Evolutionary conservation across 2,888 invertebrate genomes (phyloP).

Genomic region (Drosophila neoperkinsi): DNA sequence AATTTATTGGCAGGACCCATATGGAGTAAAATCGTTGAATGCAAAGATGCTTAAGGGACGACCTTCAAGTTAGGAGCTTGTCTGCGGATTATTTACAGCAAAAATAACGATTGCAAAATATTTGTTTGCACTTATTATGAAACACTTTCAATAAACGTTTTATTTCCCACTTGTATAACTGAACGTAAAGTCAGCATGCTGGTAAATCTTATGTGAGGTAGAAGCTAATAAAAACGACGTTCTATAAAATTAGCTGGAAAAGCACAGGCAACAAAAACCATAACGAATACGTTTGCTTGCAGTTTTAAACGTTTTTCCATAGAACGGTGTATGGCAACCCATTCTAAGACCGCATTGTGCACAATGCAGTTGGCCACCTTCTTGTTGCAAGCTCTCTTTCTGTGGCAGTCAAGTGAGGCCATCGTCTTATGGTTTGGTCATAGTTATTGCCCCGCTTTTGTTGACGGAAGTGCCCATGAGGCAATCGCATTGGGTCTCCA

Average conservation of each 20-base stretch:
- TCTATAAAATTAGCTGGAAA: slow-evolving; percentile 34
- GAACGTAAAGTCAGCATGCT: background rate
- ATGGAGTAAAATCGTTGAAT: slow-evolving; percentile 29
- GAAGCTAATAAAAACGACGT: slow-evolving; percentile 20
- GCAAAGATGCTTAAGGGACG: slow-evolving; percentile 1
- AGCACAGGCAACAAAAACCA: slow-evolving; percentile 18
- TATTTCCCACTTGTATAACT: background rate
- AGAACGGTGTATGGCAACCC: slow-evolving; percentile 27
- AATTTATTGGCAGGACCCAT: slow-evolving; percentile 54
- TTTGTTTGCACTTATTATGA: background rate
- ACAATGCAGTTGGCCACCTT: slow-evolving; percentile 1
- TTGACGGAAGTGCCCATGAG: slow-evolving; percentile 63
- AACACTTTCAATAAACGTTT: background rate
- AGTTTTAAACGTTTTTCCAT: slow-evolving; percentile 42
- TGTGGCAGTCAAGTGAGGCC: slow-evolving; percentile 53
- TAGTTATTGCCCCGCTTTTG: slow-evolving; percentile 54
- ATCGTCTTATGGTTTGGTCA: slow-evolving; percentile 44
- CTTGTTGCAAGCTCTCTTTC: slow-evolving; percentile 13
- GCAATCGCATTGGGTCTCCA: slow-evolving; percentile 20
- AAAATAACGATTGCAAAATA: background rate
- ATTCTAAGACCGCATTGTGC: slow-evolving; percentile 9
- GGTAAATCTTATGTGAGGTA: slow-evolving; percentile 11
- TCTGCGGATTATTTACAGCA: background rate
- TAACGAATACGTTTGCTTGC: slow-evolving; percentile 16
- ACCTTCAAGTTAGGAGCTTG: slow-evolving; percentile 14